Percentiles rank a stretch among this genome's conserved stretches.
Evolutionary conservation across 2,113 vertebrate species (phyloP).

Genomic region (Anoura caudifer): DNA sequence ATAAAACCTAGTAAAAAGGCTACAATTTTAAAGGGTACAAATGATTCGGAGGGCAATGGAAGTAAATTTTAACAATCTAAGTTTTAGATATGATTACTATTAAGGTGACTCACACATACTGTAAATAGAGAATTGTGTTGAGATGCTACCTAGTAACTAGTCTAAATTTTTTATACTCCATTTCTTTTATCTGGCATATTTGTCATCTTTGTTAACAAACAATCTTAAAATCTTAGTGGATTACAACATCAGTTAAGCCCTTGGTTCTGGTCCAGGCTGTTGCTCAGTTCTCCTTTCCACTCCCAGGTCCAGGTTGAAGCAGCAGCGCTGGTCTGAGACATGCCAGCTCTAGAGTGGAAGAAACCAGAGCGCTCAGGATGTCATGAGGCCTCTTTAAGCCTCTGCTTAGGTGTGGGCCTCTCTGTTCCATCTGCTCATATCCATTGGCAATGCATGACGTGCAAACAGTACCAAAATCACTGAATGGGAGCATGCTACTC

Average conservation of each 20-base stretch:
- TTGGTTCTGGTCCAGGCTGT: not conserved
- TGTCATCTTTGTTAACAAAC: not conserved
- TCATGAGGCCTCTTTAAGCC: not conserved
- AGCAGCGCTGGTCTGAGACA: not conserved
- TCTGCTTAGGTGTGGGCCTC: not conserved
- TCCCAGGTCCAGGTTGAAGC: not conserved
- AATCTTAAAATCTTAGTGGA: not conserved
- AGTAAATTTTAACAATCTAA: conserved; percentile 14
- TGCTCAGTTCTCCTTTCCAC: not conserved
- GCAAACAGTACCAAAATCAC: not conserved
- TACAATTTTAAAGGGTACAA: not conserved
- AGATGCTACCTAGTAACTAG: not conserved
- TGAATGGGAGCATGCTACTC: not conserved
- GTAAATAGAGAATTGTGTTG: not conserved
- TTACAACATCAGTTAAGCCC: not conserved
- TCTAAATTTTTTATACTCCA: not conserved
- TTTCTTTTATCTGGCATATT: not conserved
- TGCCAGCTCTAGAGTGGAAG: not conserved
- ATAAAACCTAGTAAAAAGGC: not conserved
- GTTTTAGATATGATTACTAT: not conserved
- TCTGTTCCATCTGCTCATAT: not conserved
- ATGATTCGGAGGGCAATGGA: not conserved
- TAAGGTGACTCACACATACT: not conserved
- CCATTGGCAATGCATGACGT: not conserved
- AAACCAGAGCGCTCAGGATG: not conserved